Conservation (phyloP, 2,113 vertebrate genomes). For the Varanus komodoensis region DNA sequence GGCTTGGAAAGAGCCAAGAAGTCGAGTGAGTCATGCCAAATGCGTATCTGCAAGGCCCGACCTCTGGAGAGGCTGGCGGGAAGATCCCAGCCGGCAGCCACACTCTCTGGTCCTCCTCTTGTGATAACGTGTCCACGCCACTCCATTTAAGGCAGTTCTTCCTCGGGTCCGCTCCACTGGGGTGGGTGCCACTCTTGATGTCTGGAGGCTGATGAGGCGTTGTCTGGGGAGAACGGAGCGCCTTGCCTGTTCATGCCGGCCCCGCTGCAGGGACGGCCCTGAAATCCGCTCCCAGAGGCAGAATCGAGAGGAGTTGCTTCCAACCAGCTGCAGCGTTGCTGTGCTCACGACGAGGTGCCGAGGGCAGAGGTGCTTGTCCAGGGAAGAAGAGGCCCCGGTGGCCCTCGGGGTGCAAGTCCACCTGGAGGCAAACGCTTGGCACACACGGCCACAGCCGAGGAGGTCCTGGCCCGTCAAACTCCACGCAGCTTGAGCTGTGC, state of each 20-base stretch:
- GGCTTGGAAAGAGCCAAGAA: neutral
- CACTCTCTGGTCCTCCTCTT: too few species aligned
- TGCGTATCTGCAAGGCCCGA: neutral
- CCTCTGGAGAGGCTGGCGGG: neutral
- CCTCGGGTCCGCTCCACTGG: neutral
- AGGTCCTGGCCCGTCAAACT: neutral
- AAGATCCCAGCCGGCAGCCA: too few species aligned
- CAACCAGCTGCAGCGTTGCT: neutral
- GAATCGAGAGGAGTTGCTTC: neutral
- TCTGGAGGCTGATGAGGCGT: too few species aligned
- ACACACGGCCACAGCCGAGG: too few species aligned
- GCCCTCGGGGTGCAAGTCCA: too few species aligned
- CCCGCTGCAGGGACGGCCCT: neutral
- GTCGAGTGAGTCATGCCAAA: constrained; percentile 9
- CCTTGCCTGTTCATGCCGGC: too few species aligned
- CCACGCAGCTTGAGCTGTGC: neutral
- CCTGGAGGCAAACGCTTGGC: too few species aligned
- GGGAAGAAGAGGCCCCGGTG: too few species aligned
- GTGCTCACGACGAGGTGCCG: neutral
- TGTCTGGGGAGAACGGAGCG: neutral
- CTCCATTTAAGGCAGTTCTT: constrained; percentile 21
- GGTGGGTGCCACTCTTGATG: neutral
- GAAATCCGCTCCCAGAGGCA: neutral
- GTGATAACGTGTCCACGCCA: neutral
- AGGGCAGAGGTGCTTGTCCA: too few species aligned